Conservation (phyloP, 2,888 invertebrate species). For the Drosophila engyochracea region DNA sequence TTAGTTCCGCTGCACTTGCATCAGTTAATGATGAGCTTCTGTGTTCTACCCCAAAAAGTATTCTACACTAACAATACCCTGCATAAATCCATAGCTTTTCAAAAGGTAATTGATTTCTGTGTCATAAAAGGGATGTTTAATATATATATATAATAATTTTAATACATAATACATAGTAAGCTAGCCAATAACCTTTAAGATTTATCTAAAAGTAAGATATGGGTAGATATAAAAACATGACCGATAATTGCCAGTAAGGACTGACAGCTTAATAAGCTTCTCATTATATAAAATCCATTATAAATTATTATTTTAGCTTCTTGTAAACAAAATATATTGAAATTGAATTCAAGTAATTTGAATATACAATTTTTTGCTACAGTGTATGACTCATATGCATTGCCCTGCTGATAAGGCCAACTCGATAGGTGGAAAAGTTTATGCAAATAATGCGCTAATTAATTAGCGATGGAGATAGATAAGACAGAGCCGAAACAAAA, state of each 20-base stretch:
- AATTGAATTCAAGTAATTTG: background rate
- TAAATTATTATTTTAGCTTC: background rate
- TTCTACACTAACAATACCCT: slow-evolving; percentile 21
- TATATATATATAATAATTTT: background rate
- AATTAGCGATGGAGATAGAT: slow-evolving; percentile 66
- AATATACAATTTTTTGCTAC: background rate
- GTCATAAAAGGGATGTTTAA: background rate
- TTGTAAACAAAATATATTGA: background rate
- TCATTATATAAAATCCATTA: background rate
- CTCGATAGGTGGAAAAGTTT: slow-evolving; percentile 30
- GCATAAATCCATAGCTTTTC: background rate
- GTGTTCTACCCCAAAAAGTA: background rate
- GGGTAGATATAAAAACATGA: background rate
- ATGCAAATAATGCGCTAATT: slow-evolving; percentile 60
- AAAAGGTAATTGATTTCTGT: background rate
- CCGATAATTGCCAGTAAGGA: background rate
- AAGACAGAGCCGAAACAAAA: slow-evolving; percentile 30
- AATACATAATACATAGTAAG: background rate
- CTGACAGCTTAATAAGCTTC: background rate
- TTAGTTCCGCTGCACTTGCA: slow-evolving; percentile 57
- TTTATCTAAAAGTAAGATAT: background rate
- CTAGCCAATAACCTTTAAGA: background rate
- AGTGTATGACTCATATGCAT: slow-evolving; percentile 34
- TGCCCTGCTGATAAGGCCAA: slow-evolving; percentile 34
- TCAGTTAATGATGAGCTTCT: slow-evolving; percentile 13